Evolutionary conservation across 2,888 invertebrate species (phyloP).

Genomic region (Drosophila picticornis): DNA sequence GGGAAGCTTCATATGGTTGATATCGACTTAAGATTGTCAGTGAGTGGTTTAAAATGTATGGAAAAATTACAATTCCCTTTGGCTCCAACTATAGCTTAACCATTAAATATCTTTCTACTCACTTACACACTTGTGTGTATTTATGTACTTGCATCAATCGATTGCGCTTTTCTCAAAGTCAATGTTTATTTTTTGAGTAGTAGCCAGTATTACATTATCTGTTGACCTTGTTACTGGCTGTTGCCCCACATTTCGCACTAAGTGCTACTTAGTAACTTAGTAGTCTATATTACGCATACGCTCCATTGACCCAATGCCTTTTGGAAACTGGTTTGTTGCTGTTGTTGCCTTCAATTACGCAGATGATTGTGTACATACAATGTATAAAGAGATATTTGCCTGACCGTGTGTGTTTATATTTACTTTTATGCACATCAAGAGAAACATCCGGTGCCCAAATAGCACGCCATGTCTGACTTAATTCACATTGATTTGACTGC

Average conservation of each 20-base stretch:
- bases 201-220: slow-evolving; percentile 4
- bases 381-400: slow-evolving; percentile 4
- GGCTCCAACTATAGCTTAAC: neutral
- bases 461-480: slow-evolving; percentile 30
- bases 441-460: slow-evolving; percentile 46
- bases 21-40: neutral
- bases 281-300: slow-evolving; percentile 38
- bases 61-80: neutral
- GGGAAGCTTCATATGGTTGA: neutral
- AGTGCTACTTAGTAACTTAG: slow-evolving; percentile 16
- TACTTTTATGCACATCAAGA: slow-evolving; percentile 13
- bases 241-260: slow-evolving; percentile 32
- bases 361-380: slow-evolving; percentile 24
- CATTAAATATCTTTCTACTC: neutral
- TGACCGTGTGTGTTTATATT: neutral
- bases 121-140: slow-evolving; percentile 1
- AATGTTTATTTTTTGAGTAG: slow-evolving; percentile 5
- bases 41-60: neutral
- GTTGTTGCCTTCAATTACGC: slow-evolving; percentile 44
- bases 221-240: slow-evolving; percentile 19
- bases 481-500: slow-evolving; percentile 40
- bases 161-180: slow-evolving; percentile 13
- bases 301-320: slow-evolving; percentile 49
- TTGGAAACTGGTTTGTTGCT: slow-evolving; percentile 32
- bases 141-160: neutral